Base-by-base conservation (phyloP, 2,888 invertebrate genomes). In the Orthosia gracilis region DNA sequence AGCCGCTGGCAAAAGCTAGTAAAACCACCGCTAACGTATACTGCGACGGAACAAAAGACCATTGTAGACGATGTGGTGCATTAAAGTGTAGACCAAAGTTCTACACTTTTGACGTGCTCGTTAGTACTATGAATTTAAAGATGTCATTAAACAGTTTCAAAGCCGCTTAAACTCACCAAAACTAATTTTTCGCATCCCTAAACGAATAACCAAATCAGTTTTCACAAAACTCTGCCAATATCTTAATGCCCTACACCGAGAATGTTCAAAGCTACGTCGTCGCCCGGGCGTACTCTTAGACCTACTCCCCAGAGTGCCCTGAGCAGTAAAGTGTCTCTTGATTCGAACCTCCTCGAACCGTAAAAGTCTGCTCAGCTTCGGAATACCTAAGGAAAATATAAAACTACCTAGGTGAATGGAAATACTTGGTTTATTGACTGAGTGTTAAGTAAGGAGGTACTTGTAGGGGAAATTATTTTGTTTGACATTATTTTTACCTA, bases 321-420 rank as follows among this genome's bases (percentile, higher is more conserved):
- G 89, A 90, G 88, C 90, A 90, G 89, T 90, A 90, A 92, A 93
- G 91, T 91, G 90, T 90, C 91, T 88, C 90, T 91, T 90, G 90
- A 90, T 90, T 91, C 90, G 85, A 88, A 89, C 85, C 87, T 88
- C 87, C 89, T 90, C 85, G 84, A 86, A 87, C 91, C 91, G 88
- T 91, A 91, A 91, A 92, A 89, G 83, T 89, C 83, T 76, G 78
- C 85, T 89, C 88, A 89, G 91, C 89, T 88, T 86, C 84, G 80
- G 62, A 77, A 76, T 78, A 76, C 73, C 61, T 82, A 70, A 83
- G 67, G 76, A 88, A 84, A 84, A 87, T 87, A 88, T 85, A 84
- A 73, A 82, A 85, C 86, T 81, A 82, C 82, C 87, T 88, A 76
- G 71, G 76, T 77, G 78, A 80, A 86, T 85, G 80, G 84, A 89